Base-by-base conservation (phyloP, 2,888 invertebrate species). In the Seira ritae region DNA sequence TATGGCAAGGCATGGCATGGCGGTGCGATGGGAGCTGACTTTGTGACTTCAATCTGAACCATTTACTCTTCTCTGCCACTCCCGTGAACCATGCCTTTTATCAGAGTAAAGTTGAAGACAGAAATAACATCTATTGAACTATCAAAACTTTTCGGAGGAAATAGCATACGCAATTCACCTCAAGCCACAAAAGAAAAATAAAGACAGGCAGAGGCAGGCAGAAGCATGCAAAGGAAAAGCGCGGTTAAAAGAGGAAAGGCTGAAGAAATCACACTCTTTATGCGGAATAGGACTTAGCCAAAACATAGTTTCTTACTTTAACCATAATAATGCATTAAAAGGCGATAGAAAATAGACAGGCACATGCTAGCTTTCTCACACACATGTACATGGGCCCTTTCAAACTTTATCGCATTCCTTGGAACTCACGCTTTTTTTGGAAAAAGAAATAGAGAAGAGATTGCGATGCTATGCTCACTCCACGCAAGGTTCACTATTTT, bases 361-460 rank as follows among this genome's bases (percentile, higher is more conserved):
- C 81, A 81, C 76, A 81, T 81, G 81, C 65, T 67, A 12, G 37
- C 71, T 67, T 81, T 81, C 81, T 76, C 81, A 81, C 71, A 81
- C 70, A 67, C n/a, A n/a, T n/a, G n/a, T n/a, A n/a, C n/a, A n/a
- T n/a, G n/a, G n/a, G 6, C 60, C 22, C 17, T 37, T 42, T 37
- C 50, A 50, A 50, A 50, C 6, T 50, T 50, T 50, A 3, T 50
- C 50, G 17, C 15, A n/a, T n/a, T 50, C 50, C 50, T 50, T 31
- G 31, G 31, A 31, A 31, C 50, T n/a, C 50, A 15, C 42, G 15
- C 3, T 50, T n/a, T 50, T 50, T 50, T 50, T 50, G 12, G 50
- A 80, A 60, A 67, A 71, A 72, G 65, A 71, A 31, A 15, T 50
- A 50, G 3, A 15, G 55, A 72, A 62, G 46, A 79, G 70, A 78